Conservation (phyloP, 2,797 vertebrate genomes). For the Carapus acus region DNA sequence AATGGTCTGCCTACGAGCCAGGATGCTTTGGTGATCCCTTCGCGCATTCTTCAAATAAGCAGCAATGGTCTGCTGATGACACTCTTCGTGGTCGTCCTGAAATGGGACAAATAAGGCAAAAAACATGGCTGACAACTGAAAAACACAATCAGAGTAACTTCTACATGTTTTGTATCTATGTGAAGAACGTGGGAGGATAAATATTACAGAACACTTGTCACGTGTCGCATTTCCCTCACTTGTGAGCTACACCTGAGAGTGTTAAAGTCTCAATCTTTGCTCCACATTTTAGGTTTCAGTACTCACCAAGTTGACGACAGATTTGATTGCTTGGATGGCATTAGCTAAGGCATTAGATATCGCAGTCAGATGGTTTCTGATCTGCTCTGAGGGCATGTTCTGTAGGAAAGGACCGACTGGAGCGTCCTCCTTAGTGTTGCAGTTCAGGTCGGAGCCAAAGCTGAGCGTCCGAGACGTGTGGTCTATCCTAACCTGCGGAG, state of each 20-base stretch:
- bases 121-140: slow-evolving; percentile 7
- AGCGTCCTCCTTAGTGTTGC: slow-evolving; percentile 91
- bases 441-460: slow-evolving; percentile 97
- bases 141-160: too few relatives aligned
- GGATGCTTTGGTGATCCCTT: slow-evolving; percentile 95
- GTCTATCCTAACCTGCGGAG: slow-evolving; percentile 88
- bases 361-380: slow-evolving; percentile 94
- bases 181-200: too few relatives aligned
- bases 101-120: slow-evolving; percentile 18
- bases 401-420: slow-evolving; percentile 93
- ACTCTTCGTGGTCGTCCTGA: slow-evolving; percentile 95
- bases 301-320: slow-evolving; percentile 85
- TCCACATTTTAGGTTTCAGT: too few relatives aligned
- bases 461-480: slow-evolving; percentile 88
- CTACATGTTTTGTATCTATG: too few relatives aligned
- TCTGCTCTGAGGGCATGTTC: slow-evolving; percentile 98
- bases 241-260: too few relatives aligned
- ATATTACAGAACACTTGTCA: too few relatives aligned
- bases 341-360: slow-evolving; percentile 96
- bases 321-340: slow-evolving; percentile 92
- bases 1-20: slow-evolving; percentile 96
- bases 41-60: slow-evolving; percentile 90
- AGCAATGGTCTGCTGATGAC: slow-evolving; percentile 86
- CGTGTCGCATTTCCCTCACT: too few relatives aligned
- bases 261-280: too few relatives aligned